A percentile compares a stretch with the other conserved stretches of the same genome.
Evolutionary conservation across 1,140 invertebrate species (phyloP).

Genomic region (Matsumurasca onukii): DNA sequence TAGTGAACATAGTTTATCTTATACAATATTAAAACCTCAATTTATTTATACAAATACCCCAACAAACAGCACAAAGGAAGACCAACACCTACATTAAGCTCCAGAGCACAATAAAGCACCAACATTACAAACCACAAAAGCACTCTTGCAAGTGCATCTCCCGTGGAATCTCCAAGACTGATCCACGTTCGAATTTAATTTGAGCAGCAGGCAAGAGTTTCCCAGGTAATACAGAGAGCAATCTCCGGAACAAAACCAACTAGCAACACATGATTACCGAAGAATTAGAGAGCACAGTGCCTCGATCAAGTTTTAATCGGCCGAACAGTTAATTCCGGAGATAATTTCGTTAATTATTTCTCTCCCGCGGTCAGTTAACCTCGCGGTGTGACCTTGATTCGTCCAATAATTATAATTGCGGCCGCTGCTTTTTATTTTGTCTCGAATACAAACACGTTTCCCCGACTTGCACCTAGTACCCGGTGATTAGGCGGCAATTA

Average conservation of each 20-base stretch:
- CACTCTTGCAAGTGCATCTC: too few relatives aligned
- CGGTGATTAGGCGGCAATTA: slow-evolving; percentile 18
- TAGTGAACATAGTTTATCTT: too few relatives aligned
- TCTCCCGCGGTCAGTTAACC: slow-evolving; percentile 15
- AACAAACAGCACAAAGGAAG: too few relatives aligned
- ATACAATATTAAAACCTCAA: too few relatives aligned
- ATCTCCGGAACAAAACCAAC: slow-evolving; percentile 10
- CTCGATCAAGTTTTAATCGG: slow-evolving; percentile 26
- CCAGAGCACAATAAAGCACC: too few relatives aligned
- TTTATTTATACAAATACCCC: too few relatives aligned
- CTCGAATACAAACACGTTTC: slow-evolving; percentile 27
- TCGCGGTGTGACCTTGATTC: slow-evolving; percentile 16
- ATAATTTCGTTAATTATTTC: slow-evolving; percentile 30
- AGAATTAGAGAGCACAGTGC: slow-evolving; percentile 24
- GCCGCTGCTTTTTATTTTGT: neutral
- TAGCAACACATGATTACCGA: slow-evolving; percentile 15
- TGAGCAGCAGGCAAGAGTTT: slow-evolving; percentile 8
- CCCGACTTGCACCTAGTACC: slow-evolving; percentile 13
- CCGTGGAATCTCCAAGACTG: too few relatives aligned
- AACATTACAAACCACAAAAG: too few relatives aligned
- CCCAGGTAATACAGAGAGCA: neutral
- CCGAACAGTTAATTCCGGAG: slow-evolving; percentile 28
- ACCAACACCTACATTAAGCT: too few relatives aligned
- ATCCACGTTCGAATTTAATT: slow-evolving; percentile 25
- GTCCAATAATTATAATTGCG: slow-evolving; percentile 27